Evolutionary conservation across 1,140 invertebrate species (phyloP).

Genomic region (Calliopsis andreniformis): DNA sequence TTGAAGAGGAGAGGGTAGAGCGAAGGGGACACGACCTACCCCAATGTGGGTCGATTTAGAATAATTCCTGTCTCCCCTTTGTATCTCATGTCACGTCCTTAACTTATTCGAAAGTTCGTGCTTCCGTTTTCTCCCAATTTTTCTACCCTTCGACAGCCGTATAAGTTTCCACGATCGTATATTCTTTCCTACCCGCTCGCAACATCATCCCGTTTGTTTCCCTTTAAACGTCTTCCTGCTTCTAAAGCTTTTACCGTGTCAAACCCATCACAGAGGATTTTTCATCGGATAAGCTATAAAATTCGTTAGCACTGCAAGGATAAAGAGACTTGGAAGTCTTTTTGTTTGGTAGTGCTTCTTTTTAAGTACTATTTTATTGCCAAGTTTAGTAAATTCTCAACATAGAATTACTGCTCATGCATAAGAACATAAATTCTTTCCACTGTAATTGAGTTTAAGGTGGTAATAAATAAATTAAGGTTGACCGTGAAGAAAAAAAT

Average conservation of each 20-base stretch:
- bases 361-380: too few relatives aligned
- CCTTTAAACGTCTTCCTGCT: conserved; percentile 20
- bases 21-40: background rate
- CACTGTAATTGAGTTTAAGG: too few relatives aligned
- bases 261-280: background rate
- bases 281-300: background rate
- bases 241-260: background rate
- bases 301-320: too few relatives aligned
- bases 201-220: conserved; percentile 17
- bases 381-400: too few relatives aligned
- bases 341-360: too few relatives aligned
- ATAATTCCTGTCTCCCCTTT: conserved; percentile 4
- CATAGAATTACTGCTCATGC: too few relatives aligned
- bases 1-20: background rate
- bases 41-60: conserved; percentile 25
- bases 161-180: conserved; percentile 6
- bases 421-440: too few relatives aligned
- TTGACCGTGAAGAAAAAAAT: too few relatives aligned
- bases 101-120: conserved; percentile 27
- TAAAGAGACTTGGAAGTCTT: too few relatives aligned
- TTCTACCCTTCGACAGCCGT: conserved; percentile 6
- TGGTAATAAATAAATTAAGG: too few relatives aligned
- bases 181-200: conserved; percentile 6
- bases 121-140: conserved; percentile 7
- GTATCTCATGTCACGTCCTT: background rate